Evolutionary conservation across 2,797 vertebrate species (phyloP).

Genomic region (Carcharodon carcharias): DNA sequence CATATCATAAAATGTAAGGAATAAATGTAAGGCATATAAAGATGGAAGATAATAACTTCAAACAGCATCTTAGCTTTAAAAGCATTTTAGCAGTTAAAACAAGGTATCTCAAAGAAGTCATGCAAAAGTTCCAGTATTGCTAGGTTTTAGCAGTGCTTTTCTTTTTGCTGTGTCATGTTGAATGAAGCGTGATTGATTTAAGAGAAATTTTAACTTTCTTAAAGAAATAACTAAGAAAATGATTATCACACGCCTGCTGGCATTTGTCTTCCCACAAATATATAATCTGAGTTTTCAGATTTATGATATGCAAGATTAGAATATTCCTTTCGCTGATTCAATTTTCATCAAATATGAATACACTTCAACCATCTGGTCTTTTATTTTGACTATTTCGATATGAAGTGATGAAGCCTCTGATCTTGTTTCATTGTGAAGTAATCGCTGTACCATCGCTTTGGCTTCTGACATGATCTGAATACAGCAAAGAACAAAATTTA

Average conservation of each 20-base stretch:
- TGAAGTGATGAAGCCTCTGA: conserved; percentile 45
- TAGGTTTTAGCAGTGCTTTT: not conserved
- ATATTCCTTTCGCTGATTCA: conserved; percentile 47
- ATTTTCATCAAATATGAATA: conserved; percentile 52
- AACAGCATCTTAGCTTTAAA: not conserved
- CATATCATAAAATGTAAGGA: not conserved
- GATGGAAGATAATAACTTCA: not conserved
- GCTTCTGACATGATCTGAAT: not conserved
- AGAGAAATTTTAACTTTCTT: not conserved
- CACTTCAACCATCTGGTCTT: conserved; percentile 48
- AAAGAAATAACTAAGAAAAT: not conserved
- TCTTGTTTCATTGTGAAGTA: conserved; percentile 45
- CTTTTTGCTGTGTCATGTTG: not conserved
- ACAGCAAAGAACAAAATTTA: not conserved
- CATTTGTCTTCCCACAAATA: not conserved
- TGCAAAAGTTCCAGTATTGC: not conserved
- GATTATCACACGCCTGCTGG: not conserved
- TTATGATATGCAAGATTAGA: conserved; percentile 52
- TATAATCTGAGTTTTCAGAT: conserved; percentile 47
- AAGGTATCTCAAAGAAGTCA: not conserved
- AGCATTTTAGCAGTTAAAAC: not conserved
- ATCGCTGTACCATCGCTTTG: not conserved
- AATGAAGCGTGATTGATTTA: not conserved
- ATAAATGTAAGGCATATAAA: not conserved
- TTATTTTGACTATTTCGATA: conserved; percentile 54